Evolutionary conservation across 2,888 invertebrate species (phyloP), one percentile per base, ranked within the genome.

Genomic region (Diaperis boleti): DNA sequence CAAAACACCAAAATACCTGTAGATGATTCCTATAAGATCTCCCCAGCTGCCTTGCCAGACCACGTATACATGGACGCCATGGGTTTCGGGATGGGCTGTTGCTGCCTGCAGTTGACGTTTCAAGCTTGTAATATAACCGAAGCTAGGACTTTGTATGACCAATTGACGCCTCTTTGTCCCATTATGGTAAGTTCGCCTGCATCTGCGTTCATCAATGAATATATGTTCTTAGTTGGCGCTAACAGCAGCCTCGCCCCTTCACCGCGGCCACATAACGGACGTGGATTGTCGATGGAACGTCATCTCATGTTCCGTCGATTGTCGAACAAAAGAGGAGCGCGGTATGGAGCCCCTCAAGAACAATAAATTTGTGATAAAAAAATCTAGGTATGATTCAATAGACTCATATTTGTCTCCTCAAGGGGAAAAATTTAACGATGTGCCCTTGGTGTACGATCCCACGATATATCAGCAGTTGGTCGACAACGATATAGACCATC

Each of bases 11-110:
- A 89, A 71, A 85, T 87, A 64, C 96, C 96, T 2, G 92, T 96
- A 72, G 93, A 93, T 76, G 90, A 93, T 69, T 89, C 90, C 4
- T 81, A 84, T 68, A 82, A 83, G 62, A 83, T 86, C 69, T 88
- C 89, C 47, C 86, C 86, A 47, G 89, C 89, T 1, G 92, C 92
- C 0, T 84, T 88, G 74, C 92, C 93, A 0, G 94, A 98, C 83
- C 94, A 96, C 76, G 93, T 99, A 67, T 96, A 98, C 77, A 91
- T 99, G 91, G 99, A 99, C 82, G 95, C 96, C 1, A 98, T 99
- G 98, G 98, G 98, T 15, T 99, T 99, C 81, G 98, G 98, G 56
- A 99, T 99, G 99, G 99, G 99, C 20, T 97, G 97, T 81, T 96
- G 95, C 76, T 98, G 98, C 79, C 85, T 98, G 31, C 98, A 98